Conservation (phyloP, 2,113 vertebrate genomes). For the Oophaga pumilio region DNA sequence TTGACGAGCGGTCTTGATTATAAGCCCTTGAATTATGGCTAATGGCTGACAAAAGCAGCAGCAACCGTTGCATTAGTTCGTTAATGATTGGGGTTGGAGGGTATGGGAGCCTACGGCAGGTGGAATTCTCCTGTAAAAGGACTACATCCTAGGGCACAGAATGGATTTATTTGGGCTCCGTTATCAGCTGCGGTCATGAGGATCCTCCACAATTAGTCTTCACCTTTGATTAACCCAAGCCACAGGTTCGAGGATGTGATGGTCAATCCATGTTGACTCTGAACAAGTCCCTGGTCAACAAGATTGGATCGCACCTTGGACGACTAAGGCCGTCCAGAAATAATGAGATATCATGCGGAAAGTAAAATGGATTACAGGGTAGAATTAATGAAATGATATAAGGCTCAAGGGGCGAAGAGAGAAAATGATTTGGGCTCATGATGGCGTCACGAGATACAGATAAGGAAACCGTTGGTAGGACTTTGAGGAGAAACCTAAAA, state of each 20-base stretch:
- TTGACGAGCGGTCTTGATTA: slow-evolving; percentile 35
- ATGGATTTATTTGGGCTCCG: neutral
- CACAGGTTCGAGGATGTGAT: neutral
- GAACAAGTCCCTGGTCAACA: neutral
- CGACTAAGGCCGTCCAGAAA: neutral
- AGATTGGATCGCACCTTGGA: slow-evolving; percentile 10
- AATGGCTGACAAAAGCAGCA: slow-evolving; percentile 16
- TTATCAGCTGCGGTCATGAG: neutral
- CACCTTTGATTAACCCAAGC: neutral
- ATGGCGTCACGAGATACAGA: neutral
- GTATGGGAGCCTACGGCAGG: slow-evolving; percentile 6
- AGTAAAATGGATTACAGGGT: neutral
- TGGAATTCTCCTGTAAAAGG: neutral
- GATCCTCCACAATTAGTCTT: neutral
- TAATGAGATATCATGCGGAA: neutral
- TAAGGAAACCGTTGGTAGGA: neutral
- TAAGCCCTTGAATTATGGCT: slow-evolving; percentile 6
- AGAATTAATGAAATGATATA: neutral
- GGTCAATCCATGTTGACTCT: neutral
- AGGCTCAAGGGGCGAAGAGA: neutral
- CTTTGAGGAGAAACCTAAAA: neutral
- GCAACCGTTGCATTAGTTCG: neutral
- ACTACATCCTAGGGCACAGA: neutral
- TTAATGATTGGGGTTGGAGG: slow-evolving; percentile 39
- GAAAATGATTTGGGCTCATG: neutral